phyloP scores from a whole-genome alignment of 2,797 vertebrate genomes.

The Sebastes nivosus region DNA sequence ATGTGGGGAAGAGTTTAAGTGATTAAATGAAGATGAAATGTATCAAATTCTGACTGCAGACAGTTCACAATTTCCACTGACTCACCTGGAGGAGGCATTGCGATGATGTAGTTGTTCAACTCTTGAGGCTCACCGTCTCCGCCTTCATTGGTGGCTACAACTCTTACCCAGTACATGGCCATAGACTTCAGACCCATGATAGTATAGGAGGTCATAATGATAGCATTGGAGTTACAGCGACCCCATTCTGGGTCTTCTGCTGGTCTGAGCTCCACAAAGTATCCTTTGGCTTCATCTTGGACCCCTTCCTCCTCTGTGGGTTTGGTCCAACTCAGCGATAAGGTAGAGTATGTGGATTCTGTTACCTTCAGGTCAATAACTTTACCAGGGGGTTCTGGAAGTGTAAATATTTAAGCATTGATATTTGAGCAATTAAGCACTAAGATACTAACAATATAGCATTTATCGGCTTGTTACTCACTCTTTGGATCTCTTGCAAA shows the following conservation, averaged over 20 bases:
- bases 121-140: constrained; percentile 81
- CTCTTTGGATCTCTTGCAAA: constrained; percentile 85
- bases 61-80: neutral
- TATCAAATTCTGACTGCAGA: neutral
- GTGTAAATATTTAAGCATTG: neutral
- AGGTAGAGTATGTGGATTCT: constrained; percentile 82
- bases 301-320: constrained; percentile 80
- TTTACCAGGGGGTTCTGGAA: constrained; percentile 84
- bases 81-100: constrained; percentile 82
- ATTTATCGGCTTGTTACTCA: constrained; percentile 68
- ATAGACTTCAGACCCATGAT: constrained; percentile 85
- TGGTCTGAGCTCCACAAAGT: constrained; percentile 86
- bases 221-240: constrained; percentile 79
- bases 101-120: constrained; percentile 79
- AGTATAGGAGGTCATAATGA: constrained; percentile 79
- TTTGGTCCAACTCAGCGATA: constrained; percentile 87
- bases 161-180: constrained; percentile 85
- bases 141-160: constrained; percentile 82
- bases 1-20: neutral
- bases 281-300: constrained; percentile 84
- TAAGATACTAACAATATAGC: neutral
- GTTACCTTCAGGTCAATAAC: constrained; percentile 87
- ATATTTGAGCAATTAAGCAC: neutral
- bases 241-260: constrained; percentile 83
- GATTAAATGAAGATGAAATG: neutral